Base-by-base conservation (phyloP, 2,888 invertebrate species). In the Octonoba sinensis region DNA sequence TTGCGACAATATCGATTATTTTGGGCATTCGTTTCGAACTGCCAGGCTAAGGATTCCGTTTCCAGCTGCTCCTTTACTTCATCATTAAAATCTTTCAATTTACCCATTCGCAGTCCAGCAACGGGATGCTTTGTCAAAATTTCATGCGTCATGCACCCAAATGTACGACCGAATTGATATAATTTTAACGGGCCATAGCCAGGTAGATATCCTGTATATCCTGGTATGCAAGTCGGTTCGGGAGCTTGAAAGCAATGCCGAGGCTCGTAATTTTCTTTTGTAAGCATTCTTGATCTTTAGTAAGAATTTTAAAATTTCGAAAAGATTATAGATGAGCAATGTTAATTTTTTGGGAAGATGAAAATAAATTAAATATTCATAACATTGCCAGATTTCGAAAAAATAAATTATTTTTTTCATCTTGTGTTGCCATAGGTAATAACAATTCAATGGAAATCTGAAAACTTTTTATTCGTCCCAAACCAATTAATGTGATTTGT, bases 201-300 rank as follows among this genome's bases (percentile, higher is more conserved):
- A 27, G 78, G 78, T 11, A 78, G 49, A 27, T 72, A 78, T 18
- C 78, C 78, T 1, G 72, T 72, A 18, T 78, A 78, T 3, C 78
- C 78, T 15, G 67, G 72, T 51, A 22, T 66, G 24, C 13, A 71
- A 67, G 24, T 44, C 3, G 78, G 78, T 66, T 78, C 78, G 0
- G 72, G 72, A 46, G 66, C 60, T 60, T 78, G 72, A 44, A 66
- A 78, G 27, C 59, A 78, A 24, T 65, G 47, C 18, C 67, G 72
- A 11, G 59, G 8, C 24, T 60, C 46, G 44, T 72, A 78, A 16
- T 72, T 22, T 54, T 78, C 78, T 0, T 59, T 22, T n/a, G 57
- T 27, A 11, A 72, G 78, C 78, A 78, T 78, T 57, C 36, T 36
- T 6, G 36, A 11, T 11, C 11, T 36, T 36, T 36, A 11, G 8